Evolutionary conservation across 2,888 invertebrate genomes (phyloP).

Genomic region (Drosophila kuntzei): DNA sequence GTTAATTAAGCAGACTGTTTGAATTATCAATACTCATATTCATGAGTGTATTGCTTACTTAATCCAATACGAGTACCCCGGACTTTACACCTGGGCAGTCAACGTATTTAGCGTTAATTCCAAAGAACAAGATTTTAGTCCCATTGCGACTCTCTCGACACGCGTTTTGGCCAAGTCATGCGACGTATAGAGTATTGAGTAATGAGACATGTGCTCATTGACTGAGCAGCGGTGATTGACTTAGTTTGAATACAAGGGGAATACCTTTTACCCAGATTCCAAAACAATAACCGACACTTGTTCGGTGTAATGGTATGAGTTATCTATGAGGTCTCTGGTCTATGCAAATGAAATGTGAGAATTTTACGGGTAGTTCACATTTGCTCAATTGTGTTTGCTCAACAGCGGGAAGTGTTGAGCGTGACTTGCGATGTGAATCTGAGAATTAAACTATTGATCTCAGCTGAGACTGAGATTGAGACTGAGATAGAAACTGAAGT

Average conservation of each 20-base stretch:
- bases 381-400: slow-evolving; percentile 32
- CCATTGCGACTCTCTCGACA: background rate
- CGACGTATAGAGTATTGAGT: slow-evolving; percentile 31
- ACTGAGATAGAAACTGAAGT: slow-evolving; percentile 10
- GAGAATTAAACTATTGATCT: slow-evolving; percentile 16
- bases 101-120: slow-evolving; percentile 36
- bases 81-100: slow-evolving; percentile 38
- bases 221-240: slow-evolving; percentile 49
- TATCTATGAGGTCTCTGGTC: slow-evolving; percentile 1
- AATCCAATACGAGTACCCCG: slow-evolving; percentile 9
- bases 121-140: slow-evolving; percentile 43
- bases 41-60: slow-evolving; percentile 2
- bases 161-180: slow-evolving; percentile 47
- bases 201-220: slow-evolving; percentile 31
- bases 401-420: slow-evolving; percentile 45
- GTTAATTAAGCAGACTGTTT: slow-evolving; percentile 6
- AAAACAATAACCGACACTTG: slow-evolving; percentile 11
- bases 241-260: slow-evolving; percentile 47
- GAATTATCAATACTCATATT: background rate
- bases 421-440: slow-evolving; percentile 53
- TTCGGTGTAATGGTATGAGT: background rate
- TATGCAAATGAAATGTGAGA: slow-evolving; percentile 43
- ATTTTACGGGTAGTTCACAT: slow-evolving; percentile 42
- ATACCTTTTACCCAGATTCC: slow-evolving; percentile 35
- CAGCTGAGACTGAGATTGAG: slow-evolving; percentile 1